Evolutionary conservation across 2,888 invertebrate species (phyloP).

Genomic region (Conomelus anceps): DNA sequence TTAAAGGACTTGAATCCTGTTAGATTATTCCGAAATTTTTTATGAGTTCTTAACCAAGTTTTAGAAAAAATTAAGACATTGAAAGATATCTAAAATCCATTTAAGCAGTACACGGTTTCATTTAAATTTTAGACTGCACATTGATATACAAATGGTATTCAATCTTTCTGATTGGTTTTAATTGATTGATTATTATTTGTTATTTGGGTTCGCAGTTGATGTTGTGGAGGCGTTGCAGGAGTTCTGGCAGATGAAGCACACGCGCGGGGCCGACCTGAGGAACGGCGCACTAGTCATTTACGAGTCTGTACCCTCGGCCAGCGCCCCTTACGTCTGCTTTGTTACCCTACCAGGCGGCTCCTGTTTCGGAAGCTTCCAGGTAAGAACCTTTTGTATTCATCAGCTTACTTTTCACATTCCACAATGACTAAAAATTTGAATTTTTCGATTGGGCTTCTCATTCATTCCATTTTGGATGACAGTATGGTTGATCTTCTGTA

Average conservation of each 20-base stretch:
- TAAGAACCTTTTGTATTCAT: too few relatives aligned
- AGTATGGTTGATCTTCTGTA: too few relatives aligned
- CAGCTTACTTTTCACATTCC: too few relatives aligned
- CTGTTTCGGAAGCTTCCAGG: constrained; percentile 93
- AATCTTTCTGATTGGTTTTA: neutral
- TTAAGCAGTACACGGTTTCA: too few relatives aligned
- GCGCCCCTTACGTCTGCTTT: constrained; percentile 90
- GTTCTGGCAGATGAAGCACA: constrained; percentile 96
- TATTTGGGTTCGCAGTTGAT: constrained; percentile 63
- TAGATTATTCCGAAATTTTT: too few relatives aligned
- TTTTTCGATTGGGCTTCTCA: too few relatives aligned
- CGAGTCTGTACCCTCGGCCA: constrained; percentile 85
- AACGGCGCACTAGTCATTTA: constrained; percentile 89
- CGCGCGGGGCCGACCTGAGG: constrained; percentile 74
- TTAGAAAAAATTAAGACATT: too few relatives aligned
- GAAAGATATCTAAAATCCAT: too few relatives aligned
- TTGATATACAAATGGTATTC: neutral
- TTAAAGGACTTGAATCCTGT: too few relatives aligned
- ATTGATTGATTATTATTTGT: constrained; percentile 1
- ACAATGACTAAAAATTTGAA: too few relatives aligned
- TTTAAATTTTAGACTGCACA: neutral
- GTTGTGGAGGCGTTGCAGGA: constrained; percentile 93
- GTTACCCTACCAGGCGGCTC: constrained; percentile 92
- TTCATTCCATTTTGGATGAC: too few relatives aligned
- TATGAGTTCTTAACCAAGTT: too few relatives aligned